Evolutionary conservation across 2,888 invertebrate species (phyloP).

Genomic region (Oxyteleia sp.): DNA sequence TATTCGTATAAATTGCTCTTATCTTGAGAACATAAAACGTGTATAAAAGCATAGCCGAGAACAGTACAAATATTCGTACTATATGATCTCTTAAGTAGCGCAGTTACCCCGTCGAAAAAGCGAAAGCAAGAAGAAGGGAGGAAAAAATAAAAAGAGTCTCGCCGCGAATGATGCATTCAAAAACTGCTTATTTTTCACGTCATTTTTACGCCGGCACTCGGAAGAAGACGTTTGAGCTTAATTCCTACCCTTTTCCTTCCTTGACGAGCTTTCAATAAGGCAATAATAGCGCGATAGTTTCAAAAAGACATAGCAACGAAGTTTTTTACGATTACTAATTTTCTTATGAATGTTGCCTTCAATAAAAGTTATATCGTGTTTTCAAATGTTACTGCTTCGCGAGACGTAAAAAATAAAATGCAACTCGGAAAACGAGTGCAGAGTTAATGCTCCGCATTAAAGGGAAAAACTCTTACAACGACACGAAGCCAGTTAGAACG

Average conservation of each 20-base stretch:
- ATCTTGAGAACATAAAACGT: slow-evolving; percentile 41
- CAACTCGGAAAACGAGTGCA: slow-evolving; percentile 47
- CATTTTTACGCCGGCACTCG: slow-evolving; percentile 5
- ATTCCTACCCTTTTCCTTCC: slow-evolving; percentile 16
- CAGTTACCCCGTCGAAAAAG: slow-evolving; percentile 11
- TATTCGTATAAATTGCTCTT: slow-evolving; percentile 55
- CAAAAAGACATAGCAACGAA: slow-evolving; percentile 24
- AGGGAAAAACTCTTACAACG: slow-evolving; percentile 53
- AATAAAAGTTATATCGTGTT: slow-evolving; percentile 61
- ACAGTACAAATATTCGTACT: slow-evolving; percentile 30
- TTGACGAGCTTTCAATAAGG: slow-evolving; percentile 45
- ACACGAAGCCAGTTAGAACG: slow-evolving; percentile 56
- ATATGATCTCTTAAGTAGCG: slow-evolving; percentile 21
- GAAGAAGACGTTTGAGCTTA: slow-evolving; percentile 21
- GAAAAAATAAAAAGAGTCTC: neutral
- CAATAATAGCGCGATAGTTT: slow-evolving; percentile 47
- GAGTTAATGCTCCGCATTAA: slow-evolving; percentile 59
- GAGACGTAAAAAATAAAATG: slow-evolving; percentile 55
- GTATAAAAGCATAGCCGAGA: slow-evolving; percentile 23
- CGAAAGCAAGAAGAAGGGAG: neutral
- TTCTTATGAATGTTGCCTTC: slow-evolving; percentile 52
- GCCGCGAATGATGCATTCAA: slow-evolving; percentile 25
- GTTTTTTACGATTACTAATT: slow-evolving; percentile 63
- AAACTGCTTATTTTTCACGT: slow-evolving; percentile 25
- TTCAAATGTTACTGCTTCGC: slow-evolving; percentile 37